These are phyloP conservation scores for Acanthococcus lagerstroemiae DNA, from an alignment of 2,888 invertebrate genomes.

Conservation along the genomic window DNA sequence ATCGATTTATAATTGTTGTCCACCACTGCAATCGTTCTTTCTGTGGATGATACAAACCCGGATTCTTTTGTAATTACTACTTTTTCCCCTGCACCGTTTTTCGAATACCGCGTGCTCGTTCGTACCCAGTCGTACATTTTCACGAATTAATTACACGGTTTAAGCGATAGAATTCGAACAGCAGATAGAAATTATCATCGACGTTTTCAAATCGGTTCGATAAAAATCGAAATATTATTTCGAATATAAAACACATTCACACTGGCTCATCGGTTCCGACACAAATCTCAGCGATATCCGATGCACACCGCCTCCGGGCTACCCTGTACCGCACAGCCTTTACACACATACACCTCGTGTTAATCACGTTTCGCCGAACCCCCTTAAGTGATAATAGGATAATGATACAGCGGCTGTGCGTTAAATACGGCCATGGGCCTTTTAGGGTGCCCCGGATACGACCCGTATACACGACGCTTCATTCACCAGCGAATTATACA, in stretches of 20 bases:
- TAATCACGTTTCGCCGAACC: not conserved
- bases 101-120: no score
- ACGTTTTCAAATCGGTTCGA: not conserved
- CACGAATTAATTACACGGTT: not conserved
- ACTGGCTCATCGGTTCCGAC: no score
- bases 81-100: not conserved
- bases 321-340: no score
- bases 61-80: not conserved
- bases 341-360: not conserved
- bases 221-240: not conserved
- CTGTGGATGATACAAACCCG: no score
- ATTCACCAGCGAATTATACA: not conserved
- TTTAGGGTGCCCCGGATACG: not conserved
- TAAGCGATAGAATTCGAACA: no score
- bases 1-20: no score
- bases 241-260: no score
- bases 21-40: no score
- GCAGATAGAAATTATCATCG: not conserved
- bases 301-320: no score
- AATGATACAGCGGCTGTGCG: conserved; percentile 8
- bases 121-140: not conserved
- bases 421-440: conserved; percentile 2
- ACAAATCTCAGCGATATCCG: no score
- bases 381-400: conserved; percentile 13
- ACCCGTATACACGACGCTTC: not conserved